phyloP scores from a whole-genome alignment of 2,113 vertebrate genomes.

The Dipodomys spectabilis region DNA sequence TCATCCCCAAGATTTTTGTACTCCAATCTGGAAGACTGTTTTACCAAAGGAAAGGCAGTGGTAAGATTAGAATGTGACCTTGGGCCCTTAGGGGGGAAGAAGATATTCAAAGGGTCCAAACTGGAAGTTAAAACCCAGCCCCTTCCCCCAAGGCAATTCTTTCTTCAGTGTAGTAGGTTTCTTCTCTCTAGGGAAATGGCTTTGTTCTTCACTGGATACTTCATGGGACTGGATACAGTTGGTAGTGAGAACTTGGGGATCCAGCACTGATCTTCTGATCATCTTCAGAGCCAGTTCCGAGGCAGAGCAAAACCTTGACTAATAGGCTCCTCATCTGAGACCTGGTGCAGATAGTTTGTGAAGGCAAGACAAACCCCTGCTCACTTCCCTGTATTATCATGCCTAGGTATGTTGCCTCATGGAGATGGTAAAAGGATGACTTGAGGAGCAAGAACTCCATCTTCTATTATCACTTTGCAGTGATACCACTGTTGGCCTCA shows the following conservation, averaged over 20 bases:
- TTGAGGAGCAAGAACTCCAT: neutral
- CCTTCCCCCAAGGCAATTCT: neutral
- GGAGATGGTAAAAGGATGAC: neutral
- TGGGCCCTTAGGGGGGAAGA: neutral
- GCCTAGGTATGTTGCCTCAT: neutral
- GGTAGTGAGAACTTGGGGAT: neutral
- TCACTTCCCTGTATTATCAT: neutral
- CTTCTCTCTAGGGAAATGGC: neutral
- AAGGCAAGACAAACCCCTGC: conserved; percentile 11
- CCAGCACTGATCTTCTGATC: neutral
- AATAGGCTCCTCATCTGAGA: neutral
- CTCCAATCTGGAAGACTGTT: neutral
- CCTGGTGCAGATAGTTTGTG: neutral
- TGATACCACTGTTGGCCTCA: neutral
- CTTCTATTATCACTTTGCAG: neutral
- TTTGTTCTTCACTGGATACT: conserved; percentile 13
- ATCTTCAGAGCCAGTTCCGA: neutral
- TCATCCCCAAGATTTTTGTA: neutral
- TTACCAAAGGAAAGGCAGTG: neutral
- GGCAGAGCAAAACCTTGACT: neutral
- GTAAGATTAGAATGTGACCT: neutral
- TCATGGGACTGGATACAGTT: neutral
- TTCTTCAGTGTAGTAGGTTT: conserved; percentile 12
- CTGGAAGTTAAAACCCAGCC: neutral
- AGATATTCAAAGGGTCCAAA: conserved; percentile 12